Base-by-base conservation (phyloP, 2,888 invertebrate species). In the Caenorhabditis uteleia region DNA sequence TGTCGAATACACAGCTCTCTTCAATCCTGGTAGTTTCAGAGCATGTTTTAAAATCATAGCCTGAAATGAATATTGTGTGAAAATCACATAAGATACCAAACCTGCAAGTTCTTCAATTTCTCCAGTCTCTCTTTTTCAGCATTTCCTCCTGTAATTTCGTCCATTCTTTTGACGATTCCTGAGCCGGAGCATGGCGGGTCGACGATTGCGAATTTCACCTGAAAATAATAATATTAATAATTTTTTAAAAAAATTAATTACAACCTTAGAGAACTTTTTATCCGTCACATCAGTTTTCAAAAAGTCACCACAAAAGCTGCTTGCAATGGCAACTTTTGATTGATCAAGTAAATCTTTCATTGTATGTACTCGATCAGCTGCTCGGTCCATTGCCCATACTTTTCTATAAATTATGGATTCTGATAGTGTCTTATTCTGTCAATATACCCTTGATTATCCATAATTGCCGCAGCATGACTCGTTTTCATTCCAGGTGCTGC, bases 401-500 rank as follows among this genome's bases (percentile, higher is more conserved):
- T 74, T 79, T 51, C 85, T 85, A 70, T 3, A 77, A 72, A 50
- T 23, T 12, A 10, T 25, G 8, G 25, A 23, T 4, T 8, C n/a
- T n/a, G n/a, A n/a, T n/a, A n/a, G n/a, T n/a, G n/a, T n/a, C n/a
- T 36, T n/a, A 42, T n/a, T 1, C 7, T 34, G 5, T 29, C 21
- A 16, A 14, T 54, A n/a, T 42, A 87, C 88, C 91, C 91, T 77
- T 88, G 85, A 83, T 94, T 91, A 47, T 89, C 85, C 85, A 95
- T 88, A 16, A 89, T 86, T 12, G 92, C 90, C 12, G 95, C 93
- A 3, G 94, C 84, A 82, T 95, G 93, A 12, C 91, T 89, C 0
- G 94, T 91, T 86, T 95, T 95, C 90, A 92, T 95, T 34, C 98
- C 98, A 0, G 98, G 98, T 0, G 98, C 97, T 0, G 97, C 93